phyloP scores from a whole-genome alignment of 2,113 vertebrate species.

The Gorsachius goisagi region DNA sequence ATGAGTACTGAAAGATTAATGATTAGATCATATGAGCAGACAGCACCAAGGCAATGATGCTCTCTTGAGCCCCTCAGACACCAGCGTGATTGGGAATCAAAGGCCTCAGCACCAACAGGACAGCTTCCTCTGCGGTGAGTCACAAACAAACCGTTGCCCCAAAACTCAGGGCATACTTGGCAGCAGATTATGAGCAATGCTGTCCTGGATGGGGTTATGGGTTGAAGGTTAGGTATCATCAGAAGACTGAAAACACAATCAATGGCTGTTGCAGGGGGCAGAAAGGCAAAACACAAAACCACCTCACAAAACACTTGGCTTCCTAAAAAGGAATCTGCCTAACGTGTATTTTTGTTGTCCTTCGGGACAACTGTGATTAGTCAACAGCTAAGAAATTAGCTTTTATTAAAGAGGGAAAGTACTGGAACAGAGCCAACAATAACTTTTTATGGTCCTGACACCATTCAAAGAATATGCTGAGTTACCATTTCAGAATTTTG shows the following conservation, averaged over 20 bases:
- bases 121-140: background rate
- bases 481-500: background rate
- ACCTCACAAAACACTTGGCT: background rate
- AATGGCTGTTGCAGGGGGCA: background rate
- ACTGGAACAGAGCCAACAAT: background rate
- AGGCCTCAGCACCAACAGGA: background rate
- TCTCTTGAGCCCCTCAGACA: background rate
- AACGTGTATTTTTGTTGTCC: background rate
- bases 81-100: accelerated
- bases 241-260: background rate
- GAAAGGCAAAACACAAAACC: background rate
- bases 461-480: background rate
- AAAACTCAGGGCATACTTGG: background rate
- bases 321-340: background rate
- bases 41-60: accelerated
- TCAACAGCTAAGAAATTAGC: background rate
- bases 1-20: background rate
- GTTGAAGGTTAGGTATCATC: background rate
- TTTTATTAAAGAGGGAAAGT: background rate
- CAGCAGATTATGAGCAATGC: background rate
- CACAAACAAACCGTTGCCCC: background rate
- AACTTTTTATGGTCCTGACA: background rate
- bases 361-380: background rate
- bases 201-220: background rate
- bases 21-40: accelerated